Evolutionary conservation across 2,888 invertebrate genomes (phyloP).

Genomic region (Melieria crassipennis): DNA sequence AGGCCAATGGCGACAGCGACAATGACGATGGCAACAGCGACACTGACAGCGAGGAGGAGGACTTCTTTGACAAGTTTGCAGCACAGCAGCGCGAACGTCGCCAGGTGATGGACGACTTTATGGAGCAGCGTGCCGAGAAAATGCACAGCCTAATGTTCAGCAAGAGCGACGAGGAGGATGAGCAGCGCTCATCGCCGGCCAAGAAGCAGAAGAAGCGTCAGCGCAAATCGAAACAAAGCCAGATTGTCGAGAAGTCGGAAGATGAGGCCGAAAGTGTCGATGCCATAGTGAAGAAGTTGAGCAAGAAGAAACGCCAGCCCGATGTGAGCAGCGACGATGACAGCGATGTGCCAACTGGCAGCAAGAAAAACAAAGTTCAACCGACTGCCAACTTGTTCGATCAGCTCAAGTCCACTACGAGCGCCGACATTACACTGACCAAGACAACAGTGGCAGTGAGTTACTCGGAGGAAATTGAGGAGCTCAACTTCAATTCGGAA

Average conservation of each 20-base stretch:
- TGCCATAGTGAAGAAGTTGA: constrained; percentile 58
- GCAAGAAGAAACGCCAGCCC: constrained; percentile 51
- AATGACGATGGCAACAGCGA: constrained; percentile 33
- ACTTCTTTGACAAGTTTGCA: constrained; percentile 53
- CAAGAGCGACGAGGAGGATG: constrained; percentile 63
- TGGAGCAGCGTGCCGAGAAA: constrained; percentile 56
- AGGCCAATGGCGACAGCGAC: constrained; percentile 55
- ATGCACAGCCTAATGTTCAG: constrained; percentile 61
- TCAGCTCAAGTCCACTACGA: constrained; percentile 55
- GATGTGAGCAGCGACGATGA: constrained; percentile 49
- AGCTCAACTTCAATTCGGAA: constrained; percentile 63
- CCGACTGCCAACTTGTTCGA: constrained; percentile 52
- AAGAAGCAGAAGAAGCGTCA: constrained; percentile 41
- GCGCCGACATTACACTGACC: constrained; percentile 51
- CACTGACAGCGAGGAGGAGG: constrained; percentile 56
- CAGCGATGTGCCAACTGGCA: constrained; percentile 30
- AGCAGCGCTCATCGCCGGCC: constrained; percentile 48
- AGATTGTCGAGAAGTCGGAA: constrained; percentile 33
- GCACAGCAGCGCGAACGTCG: constrained; percentile 45
- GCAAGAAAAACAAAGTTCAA: constrained; percentile 24
- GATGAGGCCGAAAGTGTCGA: constrained; percentile 45
- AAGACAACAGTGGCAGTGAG: constrained; percentile 47
- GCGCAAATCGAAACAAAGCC: constrained; percentile 29
- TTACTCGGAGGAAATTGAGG: constrained; percentile 48
- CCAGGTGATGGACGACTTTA: constrained; percentile 47